A percentile compares a stretch with the other conserved stretches of the same genome.
These are phyloP conservation scores for Gonocerus acuteangulatus DNA, from an alignment of 2,888 invertebrate species.

Conservation along the genomic window DNA sequence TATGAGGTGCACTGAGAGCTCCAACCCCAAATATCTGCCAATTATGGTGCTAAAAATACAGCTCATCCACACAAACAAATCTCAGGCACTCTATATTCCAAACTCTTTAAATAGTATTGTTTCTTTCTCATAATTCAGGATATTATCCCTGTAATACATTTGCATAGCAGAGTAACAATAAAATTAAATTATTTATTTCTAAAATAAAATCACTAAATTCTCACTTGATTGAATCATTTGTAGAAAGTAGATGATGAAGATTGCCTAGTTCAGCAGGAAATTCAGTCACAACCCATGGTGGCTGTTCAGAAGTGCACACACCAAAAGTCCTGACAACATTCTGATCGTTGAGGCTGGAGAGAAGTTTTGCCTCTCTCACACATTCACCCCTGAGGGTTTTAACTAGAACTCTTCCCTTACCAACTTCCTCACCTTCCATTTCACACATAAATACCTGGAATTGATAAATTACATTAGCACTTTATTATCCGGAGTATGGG, in stretches of 20 bases:
- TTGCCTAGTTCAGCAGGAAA: conserved; percentile 64
- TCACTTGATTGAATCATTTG: conserved; percentile 38
- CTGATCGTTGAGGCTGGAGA: conserved; percentile 58
- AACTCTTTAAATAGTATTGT: too few relatives aligned
- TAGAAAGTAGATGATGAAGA: conserved; percentile 57
- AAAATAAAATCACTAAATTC: too few relatives aligned
- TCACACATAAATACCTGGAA: conserved; percentile 52
- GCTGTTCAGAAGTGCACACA: conserved; percentile 53
- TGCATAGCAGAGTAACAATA: too few relatives aligned
- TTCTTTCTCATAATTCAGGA: too few relatives aligned
- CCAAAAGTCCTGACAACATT: conserved; percentile 58
- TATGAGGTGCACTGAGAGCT: too few relatives aligned
- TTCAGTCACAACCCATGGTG: conserved; percentile 63
- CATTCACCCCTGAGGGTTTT: conserved; percentile 47
- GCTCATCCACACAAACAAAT: too few relatives aligned
- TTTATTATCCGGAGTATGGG: not conserved
- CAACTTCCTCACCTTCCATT: conserved; percentile 49
- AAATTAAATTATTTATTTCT: too few relatives aligned
- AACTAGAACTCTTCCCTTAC: conserved; percentile 49
- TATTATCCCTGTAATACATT: too few relatives aligned
- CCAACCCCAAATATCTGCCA: too few relatives aligned
- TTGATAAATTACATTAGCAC: not conserved
- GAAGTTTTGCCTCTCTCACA: conserved; percentile 58
- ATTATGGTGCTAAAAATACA: too few relatives aligned
- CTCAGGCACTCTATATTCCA: too few relatives aligned